Percentiles rank a stretch among this genome's conserved stretches.
phyloP scores from a whole-genome alignment of 1,140 invertebrate genomes.

The Eriosoma lanigerum region DNA sequence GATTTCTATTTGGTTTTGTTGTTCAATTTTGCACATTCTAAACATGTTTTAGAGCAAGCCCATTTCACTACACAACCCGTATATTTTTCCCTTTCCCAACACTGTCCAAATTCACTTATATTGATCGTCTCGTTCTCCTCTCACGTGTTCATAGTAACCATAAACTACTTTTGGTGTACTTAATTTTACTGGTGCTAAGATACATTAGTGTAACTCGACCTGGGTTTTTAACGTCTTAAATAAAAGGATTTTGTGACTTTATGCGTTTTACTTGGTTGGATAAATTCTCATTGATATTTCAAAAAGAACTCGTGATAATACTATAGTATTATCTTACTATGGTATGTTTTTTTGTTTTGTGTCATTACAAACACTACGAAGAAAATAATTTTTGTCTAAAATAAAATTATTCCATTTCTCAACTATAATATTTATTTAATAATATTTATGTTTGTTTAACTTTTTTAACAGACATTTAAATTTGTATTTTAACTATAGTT shows the following conservation, averaged over 20 bases:
- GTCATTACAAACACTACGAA: not conserved
- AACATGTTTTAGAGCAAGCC: not conserved
- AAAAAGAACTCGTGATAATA: not conserved
- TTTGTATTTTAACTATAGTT: too few relatives aligned
- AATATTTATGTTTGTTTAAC: not conserved
- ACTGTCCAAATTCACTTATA: conserved; percentile 9
- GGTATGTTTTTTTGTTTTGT: not conserved
- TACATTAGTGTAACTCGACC: not conserved
- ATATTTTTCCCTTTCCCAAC: not conserved
- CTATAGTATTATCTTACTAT: too few relatives aligned
- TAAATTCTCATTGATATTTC: conserved; percentile 6
- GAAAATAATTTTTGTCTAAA: not conserved
- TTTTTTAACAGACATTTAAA: too few relatives aligned
- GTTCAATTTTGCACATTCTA: not conserved
- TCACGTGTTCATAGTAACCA: not conserved
- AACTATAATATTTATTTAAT: not conserved
- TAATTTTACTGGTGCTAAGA: not conserved
- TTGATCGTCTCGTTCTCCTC: not conserved
- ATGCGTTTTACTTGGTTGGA: not conserved
- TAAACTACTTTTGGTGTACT: not conserved
- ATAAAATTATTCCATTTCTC: not conserved
- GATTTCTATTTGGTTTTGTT: conserved; percentile 22
- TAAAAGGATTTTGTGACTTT: not conserved
- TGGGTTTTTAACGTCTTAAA: not conserved
- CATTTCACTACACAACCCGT: not conserved